Conservation (phyloP, 2,797 vertebrate species). For the Spatula versicolor region DNA sequence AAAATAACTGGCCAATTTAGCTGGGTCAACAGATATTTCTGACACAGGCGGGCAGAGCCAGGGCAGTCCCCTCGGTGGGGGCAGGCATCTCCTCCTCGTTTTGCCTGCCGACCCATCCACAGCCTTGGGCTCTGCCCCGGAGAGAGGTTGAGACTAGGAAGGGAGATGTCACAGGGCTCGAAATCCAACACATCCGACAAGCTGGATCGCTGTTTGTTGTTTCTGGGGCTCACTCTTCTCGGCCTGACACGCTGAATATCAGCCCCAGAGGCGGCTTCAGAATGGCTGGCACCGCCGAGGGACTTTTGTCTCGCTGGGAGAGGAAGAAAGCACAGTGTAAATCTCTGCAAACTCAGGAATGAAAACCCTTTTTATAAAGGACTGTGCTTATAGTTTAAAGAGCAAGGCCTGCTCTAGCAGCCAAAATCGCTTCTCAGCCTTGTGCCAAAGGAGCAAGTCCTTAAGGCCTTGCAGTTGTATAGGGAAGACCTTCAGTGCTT, state of each 20-base stretch:
- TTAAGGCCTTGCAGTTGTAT: neutral
- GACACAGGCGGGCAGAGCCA: neutral
- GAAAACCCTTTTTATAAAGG: neutral
- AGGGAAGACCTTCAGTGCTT: neutral
- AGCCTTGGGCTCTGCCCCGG: neutral
- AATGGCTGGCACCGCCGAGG: neutral
- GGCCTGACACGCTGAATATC: neutral
- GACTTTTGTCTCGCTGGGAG: slow-evolving; percentile 30
- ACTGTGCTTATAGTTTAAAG: neutral
- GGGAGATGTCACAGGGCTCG: neutral
- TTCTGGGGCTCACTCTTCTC: neutral
- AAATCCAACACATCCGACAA: neutral
- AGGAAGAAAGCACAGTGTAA: neutral
- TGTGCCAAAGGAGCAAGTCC: neutral
- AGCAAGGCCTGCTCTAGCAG: neutral
- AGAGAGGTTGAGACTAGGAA: neutral
- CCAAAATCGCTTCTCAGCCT: neutral
- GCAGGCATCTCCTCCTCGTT: neutral
- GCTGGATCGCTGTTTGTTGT: neutral
- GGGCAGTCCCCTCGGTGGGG: neutral
- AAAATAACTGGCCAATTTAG: neutral
- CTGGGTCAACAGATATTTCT: neutral
- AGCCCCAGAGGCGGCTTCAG: neutral
- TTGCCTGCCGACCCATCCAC: neutral
- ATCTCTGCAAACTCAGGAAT: neutral